These are phyloP conservation scores for Phainopepla nitens DNA, from an alignment of 2,113 vertebrate genomes.

Conservation along the genomic window DNA sequence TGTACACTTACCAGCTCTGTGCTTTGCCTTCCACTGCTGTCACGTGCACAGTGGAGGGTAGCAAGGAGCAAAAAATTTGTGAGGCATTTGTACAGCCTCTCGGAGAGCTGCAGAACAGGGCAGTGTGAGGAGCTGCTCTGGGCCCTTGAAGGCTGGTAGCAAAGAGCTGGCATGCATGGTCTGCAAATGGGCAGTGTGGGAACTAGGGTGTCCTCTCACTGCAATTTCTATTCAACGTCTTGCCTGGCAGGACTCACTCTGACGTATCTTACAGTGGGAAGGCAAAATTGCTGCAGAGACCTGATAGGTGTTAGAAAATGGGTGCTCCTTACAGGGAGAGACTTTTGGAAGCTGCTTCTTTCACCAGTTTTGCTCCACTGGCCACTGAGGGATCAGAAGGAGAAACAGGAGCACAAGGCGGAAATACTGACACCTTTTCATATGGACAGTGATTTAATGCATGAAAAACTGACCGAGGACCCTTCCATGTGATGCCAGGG, in stretches of 20 bases:
- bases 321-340: neutral
- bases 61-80: neutral
- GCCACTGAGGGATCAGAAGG: neutral
- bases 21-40: neutral
- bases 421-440: neutral
- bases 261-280: neutral
- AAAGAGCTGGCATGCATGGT: no score
- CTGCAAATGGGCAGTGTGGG: neutral
- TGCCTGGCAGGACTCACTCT: neutral
- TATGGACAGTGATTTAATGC: neutral
- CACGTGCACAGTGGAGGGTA: rapidly evolving
- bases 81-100: neutral
- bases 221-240: neutral
- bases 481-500: neutral
- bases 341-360: neutral
- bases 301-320: neutral
- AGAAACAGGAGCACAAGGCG: neutral
- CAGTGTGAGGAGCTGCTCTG: neutral
- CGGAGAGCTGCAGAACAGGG: neutral
- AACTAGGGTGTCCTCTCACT: neutral
- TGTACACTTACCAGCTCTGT: rapidly evolving
- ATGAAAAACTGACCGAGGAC: neutral
- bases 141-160: rapidly evolving
- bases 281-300: neutral
- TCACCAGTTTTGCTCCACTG: neutral